Evolutionary conservation across 2,113 vertebrate genomes (phyloP), one percentile per base, ranked within the genome.

Genomic region (Oncorhynchus tshawytscha): DNA sequence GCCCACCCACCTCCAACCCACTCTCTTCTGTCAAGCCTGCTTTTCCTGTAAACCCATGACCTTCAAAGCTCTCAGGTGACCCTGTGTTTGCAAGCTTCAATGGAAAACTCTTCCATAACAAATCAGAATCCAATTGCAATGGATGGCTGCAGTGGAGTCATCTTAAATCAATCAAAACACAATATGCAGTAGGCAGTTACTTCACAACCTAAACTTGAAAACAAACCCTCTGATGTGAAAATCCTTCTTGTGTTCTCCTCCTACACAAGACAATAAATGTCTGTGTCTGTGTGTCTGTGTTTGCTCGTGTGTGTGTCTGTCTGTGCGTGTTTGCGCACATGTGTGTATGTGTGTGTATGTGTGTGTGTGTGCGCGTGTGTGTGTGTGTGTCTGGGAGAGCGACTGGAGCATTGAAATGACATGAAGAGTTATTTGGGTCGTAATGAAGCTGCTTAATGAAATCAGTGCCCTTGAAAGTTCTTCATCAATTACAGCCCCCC

Each of bases 391-490:
- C 18, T 67, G 66, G 5, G 59, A 62, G n/a, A 83, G 80, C 29
- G 78, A 81, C 74, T 80, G 76, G 80, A 85, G 83, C 90, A 86
- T 85, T 86, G 84, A 87, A 91, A 88, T 89, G 94, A 92, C 93
- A 92, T 91, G 89, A 94, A 93, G 85, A 92, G 88, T 94, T 95
- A 96, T 93, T 94, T 90, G 87, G 91, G 90, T 90, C 70, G 87
- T 93, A 94, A 95, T 93, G 93, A 95, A 94, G 93, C 89, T 74
- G 90, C 93, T 94, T 95, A 96, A 95, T 95, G 95, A 95, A 95
- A 94, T 93, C 93, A 91, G 93, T 94, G 94, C 93, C 96, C 96
- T 96, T 96, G 95, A 95, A 95, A 94, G 93, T 94, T 95, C 94
- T 93, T 94, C 94, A 94, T 93, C 95, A 95, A 93, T 95, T 95